Conservation (phyloP, 2,797 vertebrate genomes). For the Aulostomus chinensis region DNA sequence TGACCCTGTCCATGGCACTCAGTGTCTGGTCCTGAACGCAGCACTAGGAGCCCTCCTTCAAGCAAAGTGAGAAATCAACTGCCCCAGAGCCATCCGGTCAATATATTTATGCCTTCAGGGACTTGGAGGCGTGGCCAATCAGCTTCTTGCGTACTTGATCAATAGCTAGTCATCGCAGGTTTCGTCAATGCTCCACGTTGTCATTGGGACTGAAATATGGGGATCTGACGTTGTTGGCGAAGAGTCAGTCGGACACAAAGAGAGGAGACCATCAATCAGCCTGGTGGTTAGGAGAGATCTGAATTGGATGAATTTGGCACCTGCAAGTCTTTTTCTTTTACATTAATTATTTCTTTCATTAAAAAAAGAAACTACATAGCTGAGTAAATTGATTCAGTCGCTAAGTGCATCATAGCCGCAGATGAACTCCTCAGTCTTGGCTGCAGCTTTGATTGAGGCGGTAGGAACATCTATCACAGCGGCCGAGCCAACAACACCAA, state of each 20-base stretch:
- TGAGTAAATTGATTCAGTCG: slow-evolving; percentile 46
- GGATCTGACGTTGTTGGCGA: slow-evolving; percentile 46
- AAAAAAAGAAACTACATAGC: slow-evolving; percentile 24
- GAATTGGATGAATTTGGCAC: slow-evolving; percentile 59
- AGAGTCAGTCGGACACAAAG: slow-evolving; percentile 69
- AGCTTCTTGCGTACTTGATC: slow-evolving; percentile 55
- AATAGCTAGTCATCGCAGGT: slow-evolving; percentile 52
- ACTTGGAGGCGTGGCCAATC: slow-evolving; percentile 56
- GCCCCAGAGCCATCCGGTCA: slow-evolving; percentile 39
- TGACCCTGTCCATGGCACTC: slow-evolving; percentile 68
- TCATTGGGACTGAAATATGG: slow-evolving; percentile 58
- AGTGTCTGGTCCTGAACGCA: slow-evolving; percentile 27
- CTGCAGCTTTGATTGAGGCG: slow-evolving; percentile 31
- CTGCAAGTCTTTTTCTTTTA: slow-evolving; percentile 66
- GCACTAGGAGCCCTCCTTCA: slow-evolving; percentile 21
- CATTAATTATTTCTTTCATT: slow-evolving; percentile 72
- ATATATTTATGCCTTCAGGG: slow-evolving; percentile 71
- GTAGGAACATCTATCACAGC: slow-evolving; percentile 48
- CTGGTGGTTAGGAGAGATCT: slow-evolving; percentile 43
- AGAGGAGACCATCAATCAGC: slow-evolving; percentile 68
- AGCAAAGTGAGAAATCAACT: slow-evolving; percentile 42
- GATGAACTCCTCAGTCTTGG: slow-evolving; percentile 51
- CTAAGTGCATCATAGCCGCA: slow-evolving; percentile 42
- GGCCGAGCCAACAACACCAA: slow-evolving; percentile 14
- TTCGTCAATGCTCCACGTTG: slow-evolving; percentile 63